Percentiles rank a stretch among this genome's conserved stretches.
Evolutionary conservation across 2,888 invertebrate species (phyloP).

Genomic region (Chrysodeixis includens): DNA sequence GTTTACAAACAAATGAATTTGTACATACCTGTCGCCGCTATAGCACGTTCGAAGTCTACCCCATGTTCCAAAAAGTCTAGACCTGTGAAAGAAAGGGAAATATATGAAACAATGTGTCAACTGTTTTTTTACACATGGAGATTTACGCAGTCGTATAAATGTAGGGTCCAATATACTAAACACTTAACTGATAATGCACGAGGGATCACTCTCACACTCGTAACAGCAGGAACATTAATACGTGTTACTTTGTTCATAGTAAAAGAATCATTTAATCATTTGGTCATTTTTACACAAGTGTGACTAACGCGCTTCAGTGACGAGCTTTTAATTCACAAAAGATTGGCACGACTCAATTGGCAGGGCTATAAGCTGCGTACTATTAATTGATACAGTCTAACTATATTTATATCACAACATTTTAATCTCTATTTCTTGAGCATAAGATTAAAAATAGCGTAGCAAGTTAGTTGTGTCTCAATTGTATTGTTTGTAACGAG

Average conservation of each 20-base stretch:
- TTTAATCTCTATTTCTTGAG: constrained; percentile 7
- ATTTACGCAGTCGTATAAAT: background rate
- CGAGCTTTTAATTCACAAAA: constrained; percentile 25
- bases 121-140: background rate
- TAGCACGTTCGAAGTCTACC: constrained; percentile 92
- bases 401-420: constrained; percentile 11
- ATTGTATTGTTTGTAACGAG: background rate
- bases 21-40: constrained; percentile 91
- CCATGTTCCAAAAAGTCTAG: constrained; percentile 93
- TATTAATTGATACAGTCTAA: constrained; percentile 18
- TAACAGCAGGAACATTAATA: constrained; percentile 55
- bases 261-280: constrained; percentile 26
- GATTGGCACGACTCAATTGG: constrained; percentile 36
- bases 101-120: background rate
- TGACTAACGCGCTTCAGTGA: constrained; percentile 16
- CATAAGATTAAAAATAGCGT: constrained; percentile 13
- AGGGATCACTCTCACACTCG: constrained; percentile 52
- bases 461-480: background rate
- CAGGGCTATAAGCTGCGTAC: constrained; percentile 14
- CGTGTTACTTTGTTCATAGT: constrained; percentile 48
- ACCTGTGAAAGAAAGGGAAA: constrained; percentile 84
- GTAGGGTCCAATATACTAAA: background rate
- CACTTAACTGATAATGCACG: constrained; percentile 69
- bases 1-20: background rate
- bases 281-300: constrained; percentile 35